A percentile compares a stretch with the other conserved stretches of the same genome.
These are phyloP conservation scores for Eristalis pertinax DNA, from an alignment of 2,888 invertebrate genomes.

Conservation along the genomic window DNA sequence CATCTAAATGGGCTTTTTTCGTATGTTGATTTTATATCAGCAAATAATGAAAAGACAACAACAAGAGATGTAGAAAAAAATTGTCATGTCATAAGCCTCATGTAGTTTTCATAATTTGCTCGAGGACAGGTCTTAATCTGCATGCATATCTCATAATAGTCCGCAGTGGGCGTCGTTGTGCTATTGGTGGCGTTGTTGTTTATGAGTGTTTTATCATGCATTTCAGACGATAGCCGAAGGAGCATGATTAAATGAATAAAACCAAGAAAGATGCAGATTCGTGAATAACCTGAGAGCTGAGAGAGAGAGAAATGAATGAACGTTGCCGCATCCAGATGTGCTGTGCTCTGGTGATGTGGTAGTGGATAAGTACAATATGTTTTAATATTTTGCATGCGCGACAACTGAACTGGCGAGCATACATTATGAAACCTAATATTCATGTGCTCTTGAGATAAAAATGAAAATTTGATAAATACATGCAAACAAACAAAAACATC, in stretches of 20 bases:
- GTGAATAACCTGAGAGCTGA: conserved; percentile 43
- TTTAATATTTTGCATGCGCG: conserved; percentile 46
- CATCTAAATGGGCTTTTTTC: conserved; percentile 46
- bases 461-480: conserved; percentile 52
- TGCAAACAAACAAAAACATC: neutral
- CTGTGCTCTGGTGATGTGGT: neutral
- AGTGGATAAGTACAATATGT: neutral
- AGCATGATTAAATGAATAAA: conserved; percentile 47
- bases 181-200: conserved; percentile 11
- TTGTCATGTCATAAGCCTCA: conserved; percentile 30
- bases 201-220: conserved; percentile 17
- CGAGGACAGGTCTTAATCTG: conserved; percentile 49
- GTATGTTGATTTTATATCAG: conserved; percentile 23
- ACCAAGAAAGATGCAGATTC: conserved; percentile 55
- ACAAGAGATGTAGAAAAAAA: conserved; percentile 1
- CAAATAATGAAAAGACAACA: conserved; percentile 15
- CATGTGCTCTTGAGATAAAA: conserved; percentile 53
- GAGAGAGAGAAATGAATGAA: conserved; percentile 8
- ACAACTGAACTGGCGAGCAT: conserved; percentile 46
- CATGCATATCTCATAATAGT: conserved; percentile 31
- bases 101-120: conserved; percentile 43
- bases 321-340: conserved; percentile 1
- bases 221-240: conserved; percentile 31
- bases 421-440: conserved; percentile 54
- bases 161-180: conserved; percentile 42